Conservation (phyloP, 2,113 vertebrate genomes). For the Patagioenas fasciata region DNA sequence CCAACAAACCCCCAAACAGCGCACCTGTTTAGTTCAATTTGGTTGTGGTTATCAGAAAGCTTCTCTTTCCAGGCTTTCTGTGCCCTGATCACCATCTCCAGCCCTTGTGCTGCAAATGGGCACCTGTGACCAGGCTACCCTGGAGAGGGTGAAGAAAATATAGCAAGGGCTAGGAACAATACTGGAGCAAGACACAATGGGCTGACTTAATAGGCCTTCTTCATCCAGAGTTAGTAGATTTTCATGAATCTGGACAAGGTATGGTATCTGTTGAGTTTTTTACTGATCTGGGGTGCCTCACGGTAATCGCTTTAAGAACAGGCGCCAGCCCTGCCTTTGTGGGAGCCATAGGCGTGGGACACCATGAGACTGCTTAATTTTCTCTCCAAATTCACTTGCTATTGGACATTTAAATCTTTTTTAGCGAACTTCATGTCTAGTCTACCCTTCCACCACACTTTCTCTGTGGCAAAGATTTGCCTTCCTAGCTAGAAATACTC, state of each 20-base stretch:
- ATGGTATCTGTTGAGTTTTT: neutral
- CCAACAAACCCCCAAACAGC: neutral
- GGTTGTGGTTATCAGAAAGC: neutral
- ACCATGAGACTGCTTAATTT: neutral
- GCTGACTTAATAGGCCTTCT: neutral
- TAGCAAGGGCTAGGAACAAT: neutral
- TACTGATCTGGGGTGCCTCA: fast-evolving
- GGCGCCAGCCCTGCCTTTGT: neutral
- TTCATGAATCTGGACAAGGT: neutral
- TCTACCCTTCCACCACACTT: neutral
- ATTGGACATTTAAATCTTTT: neutral
- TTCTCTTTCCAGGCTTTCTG: neutral
- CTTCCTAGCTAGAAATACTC: neutral
- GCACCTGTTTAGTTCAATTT: neutral
- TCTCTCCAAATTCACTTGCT: neutral
- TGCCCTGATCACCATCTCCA: neutral
- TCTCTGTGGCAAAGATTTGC: neutral
- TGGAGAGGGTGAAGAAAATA: neutral
- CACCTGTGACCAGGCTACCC: neutral
- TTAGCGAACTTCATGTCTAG: neutral
- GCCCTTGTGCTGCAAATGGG: neutral
- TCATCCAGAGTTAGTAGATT: neutral
- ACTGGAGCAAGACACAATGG: neutral
- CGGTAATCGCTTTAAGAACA: neutral
- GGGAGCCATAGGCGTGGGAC: neutral